Base-by-base conservation (phyloP, 2,113 vertebrate species). In the Macrotus californicus region DNA sequence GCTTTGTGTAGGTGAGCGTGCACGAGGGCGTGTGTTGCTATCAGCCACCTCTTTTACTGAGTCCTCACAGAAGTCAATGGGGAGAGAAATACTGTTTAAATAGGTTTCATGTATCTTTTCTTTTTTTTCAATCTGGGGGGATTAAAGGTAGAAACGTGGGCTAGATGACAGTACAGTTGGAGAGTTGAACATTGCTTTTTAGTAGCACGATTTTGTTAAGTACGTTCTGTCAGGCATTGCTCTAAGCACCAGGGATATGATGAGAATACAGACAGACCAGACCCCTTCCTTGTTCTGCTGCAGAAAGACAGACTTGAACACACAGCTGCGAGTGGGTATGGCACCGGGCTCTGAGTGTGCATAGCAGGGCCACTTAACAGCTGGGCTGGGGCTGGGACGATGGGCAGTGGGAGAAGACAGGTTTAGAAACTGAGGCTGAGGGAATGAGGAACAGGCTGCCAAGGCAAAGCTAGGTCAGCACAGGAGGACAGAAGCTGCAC, bases 11-110 rank as follows among this genome's bases (percentile, higher is more conserved):
- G 90, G 67, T n/a, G 36, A 75, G 43, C 61, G 22, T 3, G 54
- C 13, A 9, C 7, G n/a, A 59, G 29, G 54, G 43, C 67, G 81
- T 88, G n/a, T 73, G 54, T 56, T 93, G 73, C 36, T 72, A 75
- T 72, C 61, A 19, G 61, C 85, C 48, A 69, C 89, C 34, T 48
- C 7, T 75, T 66, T n/a, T 52, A 76, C 54, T 59, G 91, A 94
- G 86, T 86, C 83, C 24, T 83, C 31, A 31, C 41, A 52, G 10
- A 93, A 94, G 54, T 83, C 61, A 59, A 66, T 31, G 61, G 41
- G 61, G 75, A 91, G 67, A 95, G 73, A 91, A 96, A 93, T 61
- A 34, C 41, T 88, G 13, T 82, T 79, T 64, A 79, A 66, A 69
- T 77, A 94, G 43, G 19, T 64, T 77, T 69, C 39, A 43, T 46